phyloP scores from a whole-genome alignment of 2,888 invertebrate genomes.

The Melitaea athalia region DNA sequence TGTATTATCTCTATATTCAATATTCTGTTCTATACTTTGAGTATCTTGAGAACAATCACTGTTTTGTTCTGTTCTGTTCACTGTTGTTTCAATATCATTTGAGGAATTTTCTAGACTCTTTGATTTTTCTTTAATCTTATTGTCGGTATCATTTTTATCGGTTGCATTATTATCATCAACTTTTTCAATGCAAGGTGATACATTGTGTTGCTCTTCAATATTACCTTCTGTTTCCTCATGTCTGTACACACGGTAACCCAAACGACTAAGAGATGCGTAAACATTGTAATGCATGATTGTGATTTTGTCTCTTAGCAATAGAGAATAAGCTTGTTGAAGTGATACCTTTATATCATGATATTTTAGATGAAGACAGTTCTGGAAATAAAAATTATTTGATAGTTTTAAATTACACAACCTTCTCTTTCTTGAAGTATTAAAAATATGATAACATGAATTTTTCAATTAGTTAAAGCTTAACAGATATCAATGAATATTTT shows the following conservation, averaged over 20 bases:
- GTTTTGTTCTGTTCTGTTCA: too few species aligned
- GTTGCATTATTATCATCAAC: conserved; percentile 1
- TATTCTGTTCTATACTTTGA: background rate
- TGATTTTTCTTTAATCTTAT: background rate
- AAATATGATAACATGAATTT: background rate
- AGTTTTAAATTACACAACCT: background rate
- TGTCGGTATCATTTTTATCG: conserved; percentile 13
- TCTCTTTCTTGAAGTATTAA: background rate
- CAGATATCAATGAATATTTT: too few species aligned
- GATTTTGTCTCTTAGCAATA: conserved; percentile 68
- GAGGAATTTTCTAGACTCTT: background rate
- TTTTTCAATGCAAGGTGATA: background rate
- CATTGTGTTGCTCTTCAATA: background rate
- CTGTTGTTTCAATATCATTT: conserved; percentile 4
- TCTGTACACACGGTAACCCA: conserved; percentile 82
- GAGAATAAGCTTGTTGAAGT: conserved; percentile 84
- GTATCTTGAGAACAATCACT: background rate
- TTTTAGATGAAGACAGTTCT: conserved; percentile 84
- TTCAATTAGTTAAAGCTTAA: background rate
- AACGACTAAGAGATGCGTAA: conserved; percentile 80
- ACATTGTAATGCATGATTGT: conserved; percentile 80
- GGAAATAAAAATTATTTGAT: conserved; percentile 46
- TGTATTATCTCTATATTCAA: background rate
- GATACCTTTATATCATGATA: conserved; percentile 83
- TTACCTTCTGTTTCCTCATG: conserved; percentile 48